Percentiles rank a stretch among this genome's conserved stretches.
These are phyloP conservation scores for Ifrita kowaldi DNA, from an alignment of 2,113 vertebrate genomes.

Conservation along the genomic window DNA sequence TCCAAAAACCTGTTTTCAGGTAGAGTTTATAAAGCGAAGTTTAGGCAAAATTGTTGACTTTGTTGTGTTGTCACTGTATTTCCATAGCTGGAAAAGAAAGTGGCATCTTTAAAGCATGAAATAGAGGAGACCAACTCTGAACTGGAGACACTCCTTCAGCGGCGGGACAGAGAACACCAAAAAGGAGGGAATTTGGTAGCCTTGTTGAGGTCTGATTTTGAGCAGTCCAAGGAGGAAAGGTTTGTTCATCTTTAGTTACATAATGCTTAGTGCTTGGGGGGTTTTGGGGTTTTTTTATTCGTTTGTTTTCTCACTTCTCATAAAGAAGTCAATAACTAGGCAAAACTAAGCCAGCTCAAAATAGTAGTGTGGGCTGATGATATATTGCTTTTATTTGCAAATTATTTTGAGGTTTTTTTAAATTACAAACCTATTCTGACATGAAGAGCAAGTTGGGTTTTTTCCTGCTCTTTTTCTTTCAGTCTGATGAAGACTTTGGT, in stretches of 20 bases:
- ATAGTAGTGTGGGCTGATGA: background rate
- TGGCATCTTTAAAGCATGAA: slow-evolving; percentile 74
- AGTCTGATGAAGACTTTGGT: background rate
- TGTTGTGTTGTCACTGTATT: background rate
- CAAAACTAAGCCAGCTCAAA: background rate
- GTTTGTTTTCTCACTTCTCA: background rate
- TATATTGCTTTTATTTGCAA: background rate
- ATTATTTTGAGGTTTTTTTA: background rate
- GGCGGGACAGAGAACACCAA: slow-evolving; percentile 80
- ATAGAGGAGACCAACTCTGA: slow-evolving; percentile 74
- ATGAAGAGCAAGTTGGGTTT: background rate
- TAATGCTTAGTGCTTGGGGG: background rate
- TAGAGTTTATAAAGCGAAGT: background rate
- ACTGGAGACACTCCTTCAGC: slow-evolving; percentile 79
- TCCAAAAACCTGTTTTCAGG: background rate
- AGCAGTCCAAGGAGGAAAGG: slow-evolving; percentile 78
- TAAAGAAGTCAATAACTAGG: background rate
- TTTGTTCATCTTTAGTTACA: slow-evolving; percentile 34
- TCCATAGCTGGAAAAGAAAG: slow-evolving; percentile 77
- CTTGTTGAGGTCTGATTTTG: slow-evolving; percentile 83
- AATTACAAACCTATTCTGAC: background rate
- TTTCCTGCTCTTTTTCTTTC: background rate
- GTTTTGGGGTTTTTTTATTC: background rate
- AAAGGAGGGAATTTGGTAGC: slow-evolving; percentile 81
- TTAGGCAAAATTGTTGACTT: background rate